Conservation (phyloP, 2,113 vertebrate species). For the Megaptera novaeangliae region DNA sequence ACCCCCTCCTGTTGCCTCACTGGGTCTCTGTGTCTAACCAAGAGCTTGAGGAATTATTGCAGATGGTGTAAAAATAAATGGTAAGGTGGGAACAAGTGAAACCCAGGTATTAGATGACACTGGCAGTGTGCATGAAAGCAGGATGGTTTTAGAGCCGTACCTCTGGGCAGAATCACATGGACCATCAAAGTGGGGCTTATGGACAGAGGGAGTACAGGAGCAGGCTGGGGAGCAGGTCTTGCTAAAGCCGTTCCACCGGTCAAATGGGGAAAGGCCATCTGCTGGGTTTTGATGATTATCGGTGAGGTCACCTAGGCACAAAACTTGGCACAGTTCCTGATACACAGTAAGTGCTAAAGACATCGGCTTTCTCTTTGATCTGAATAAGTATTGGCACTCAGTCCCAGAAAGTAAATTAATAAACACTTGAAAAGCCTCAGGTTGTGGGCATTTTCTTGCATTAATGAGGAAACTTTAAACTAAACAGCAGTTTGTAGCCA, state of each 20-base stretch:
- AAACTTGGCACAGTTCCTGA: not conserved
- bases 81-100: not conserved
- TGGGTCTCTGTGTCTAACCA: not conserved
- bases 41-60: not conserved
- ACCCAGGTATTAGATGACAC: not conserved
- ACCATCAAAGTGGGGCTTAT: not conserved
- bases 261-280: not conserved
- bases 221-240: not conserved
- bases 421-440: conserved; percentile 6
- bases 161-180: not conserved
- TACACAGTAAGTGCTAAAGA: not conserved
- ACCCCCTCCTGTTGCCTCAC: not conserved
- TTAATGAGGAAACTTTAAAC: not conserved
- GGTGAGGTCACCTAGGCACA: not conserved
- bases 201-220: not conserved
- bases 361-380: not conserved
- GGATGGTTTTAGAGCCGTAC: not conserved
- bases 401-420: conserved; percentile 27
- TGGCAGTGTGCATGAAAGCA: not conserved
- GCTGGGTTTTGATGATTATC: not conserved
- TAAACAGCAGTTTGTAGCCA: not conserved
- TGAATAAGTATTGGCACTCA: not conserved
- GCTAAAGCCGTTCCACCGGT: not conserved
- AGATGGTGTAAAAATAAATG: not conserved
- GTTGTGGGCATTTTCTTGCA: not conserved